These are phyloP conservation scores for Cremastinae sp. DNA, from an alignment of 2,888 invertebrate genomes.

Conservation along the genomic window DNA sequence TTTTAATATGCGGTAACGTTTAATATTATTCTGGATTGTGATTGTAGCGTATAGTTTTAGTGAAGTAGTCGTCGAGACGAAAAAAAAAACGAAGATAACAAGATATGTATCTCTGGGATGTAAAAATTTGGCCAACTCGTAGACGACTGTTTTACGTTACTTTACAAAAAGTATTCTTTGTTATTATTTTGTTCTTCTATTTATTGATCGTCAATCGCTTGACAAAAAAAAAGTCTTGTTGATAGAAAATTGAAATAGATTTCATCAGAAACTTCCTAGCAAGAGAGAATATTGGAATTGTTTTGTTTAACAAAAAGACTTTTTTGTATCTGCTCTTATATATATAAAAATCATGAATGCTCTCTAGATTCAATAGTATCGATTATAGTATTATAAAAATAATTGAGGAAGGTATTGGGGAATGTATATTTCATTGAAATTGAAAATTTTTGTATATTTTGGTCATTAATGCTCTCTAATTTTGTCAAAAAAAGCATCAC, in stretches of 20 bases:
- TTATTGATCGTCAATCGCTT: not conserved
- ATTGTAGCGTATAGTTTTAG: constrained; percentile 64
- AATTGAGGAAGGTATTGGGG: too few species aligned
- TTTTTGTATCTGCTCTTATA: too few species aligned
- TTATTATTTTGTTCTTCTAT: constrained; percentile 2
- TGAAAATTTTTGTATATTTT: too few species aligned
- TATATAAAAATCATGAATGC: too few species aligned
- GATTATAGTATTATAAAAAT: too few species aligned
- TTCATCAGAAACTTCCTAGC: too few species aligned
- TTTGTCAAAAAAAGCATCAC: too few species aligned
- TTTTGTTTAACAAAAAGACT: too few species aligned
- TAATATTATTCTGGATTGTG: constrained; percentile 66
- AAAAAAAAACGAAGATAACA: constrained; percentile 4
- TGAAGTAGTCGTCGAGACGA: constrained; percentile 51
- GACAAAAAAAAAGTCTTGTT: not conserved
- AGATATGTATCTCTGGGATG: constrained; percentile 29
- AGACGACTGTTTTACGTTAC: constrained; percentile 26
- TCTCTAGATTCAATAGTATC: too few species aligned
- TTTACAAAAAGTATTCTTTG: constrained; percentile 30
- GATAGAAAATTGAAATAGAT: not conserved
- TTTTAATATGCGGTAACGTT: constrained; percentile 61
- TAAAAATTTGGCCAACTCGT: constrained; percentile 36
- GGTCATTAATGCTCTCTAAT: too few species aligned
- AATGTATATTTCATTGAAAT: too few species aligned
- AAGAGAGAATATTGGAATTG: too few species aligned